Evolutionary conservation across 1,140 invertebrate species (phyloP).

Genomic region (Formica exsecta): DNA sequence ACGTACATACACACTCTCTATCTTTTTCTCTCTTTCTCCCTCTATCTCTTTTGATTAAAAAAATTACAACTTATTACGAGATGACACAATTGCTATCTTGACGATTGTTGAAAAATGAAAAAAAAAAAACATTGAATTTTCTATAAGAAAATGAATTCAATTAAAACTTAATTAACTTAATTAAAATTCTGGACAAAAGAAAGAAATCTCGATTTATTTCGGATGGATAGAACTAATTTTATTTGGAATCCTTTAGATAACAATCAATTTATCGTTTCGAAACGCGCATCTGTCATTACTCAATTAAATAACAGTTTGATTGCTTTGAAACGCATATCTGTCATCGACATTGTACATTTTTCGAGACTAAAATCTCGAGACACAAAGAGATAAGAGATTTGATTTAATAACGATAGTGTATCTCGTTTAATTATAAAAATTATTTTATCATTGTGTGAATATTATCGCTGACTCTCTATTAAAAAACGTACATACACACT

Average conservation of each 20-base stretch:
- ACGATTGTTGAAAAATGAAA: background rate
- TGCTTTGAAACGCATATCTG: conserved; percentile 29
- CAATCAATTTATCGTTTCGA: conserved; percentile 20
- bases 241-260: conserved; percentile 22
- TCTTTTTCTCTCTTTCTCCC: too few relatives aligned
- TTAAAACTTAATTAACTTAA: background rate
- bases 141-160: background rate
- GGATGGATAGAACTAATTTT: conserved; percentile 57
- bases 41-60: conserved; percentile 16
- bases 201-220: background rate
- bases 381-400: conserved; percentile 19
- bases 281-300: background rate
- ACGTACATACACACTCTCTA: background rate
- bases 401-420: conserved; percentile 11
- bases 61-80: background rate
- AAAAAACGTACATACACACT: background rate
- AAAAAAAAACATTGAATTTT: background rate
- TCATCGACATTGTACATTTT: conserved; percentile 27
- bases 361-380: conserved; percentile 15
- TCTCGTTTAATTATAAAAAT: conserved; percentile 43
- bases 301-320: background rate
- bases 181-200: background rate
- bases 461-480: background rate
- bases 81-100: background rate
- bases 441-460: conserved; percentile 8